Evolutionary conservation across 2,797 vertebrate genomes (phyloP), one percentile per base, ranked within the genome.

Genomic region (Helarctos malayanus): DNA sequence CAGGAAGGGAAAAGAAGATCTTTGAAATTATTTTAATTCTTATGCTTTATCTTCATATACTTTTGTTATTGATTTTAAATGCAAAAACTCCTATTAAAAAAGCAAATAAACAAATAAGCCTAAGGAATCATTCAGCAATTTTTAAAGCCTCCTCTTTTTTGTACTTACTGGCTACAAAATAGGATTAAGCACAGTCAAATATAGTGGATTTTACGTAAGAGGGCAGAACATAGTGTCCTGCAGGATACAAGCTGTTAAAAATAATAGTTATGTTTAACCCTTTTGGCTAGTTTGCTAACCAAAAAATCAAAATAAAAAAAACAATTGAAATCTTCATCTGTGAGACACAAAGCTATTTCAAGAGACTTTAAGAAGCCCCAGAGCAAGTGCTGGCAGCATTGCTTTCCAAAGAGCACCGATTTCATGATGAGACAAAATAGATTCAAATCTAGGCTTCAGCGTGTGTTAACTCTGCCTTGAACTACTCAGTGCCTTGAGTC

Each of bases 21-120:
- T 87, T 59, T 65, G 7, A 94, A 91, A 18, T 69, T n/a, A 63
- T 91, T 91, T 95, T 86, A 41, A 52, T 49, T 80, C 1, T 92
- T 71, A 35, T 57, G 5, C 29, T 75, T 95, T 86, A 83, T 54
- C 12, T 56, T 61, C 35, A 54, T 35, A 38, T 41, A 23, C 11
- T 59, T 90, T 78, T 69, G 38, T 83, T 94, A 91, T 16, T 86
- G 68, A 82, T 16, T 80, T 93, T 80, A 91, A 88, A 59, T 82
- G 15, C 3, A 79, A 5, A 14, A 87, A 82, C 27, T 54, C 29
- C 8, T 56, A 45, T 63, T 75, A n/a, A 90, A 87, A 80, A 80
- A 88, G 38, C 29, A 91, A 59, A 47, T 2, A 29, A 52, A 73
- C 9, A 54, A 29, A 41, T 38, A 47, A 27, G 35, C 38, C 54